Evolutionary conservation across 30 jellyfish, hydroid and myxozoan genomes (phyloP), one percentile per base, ranked within the genome.

Genomic region (Mastigias papua): DNA sequence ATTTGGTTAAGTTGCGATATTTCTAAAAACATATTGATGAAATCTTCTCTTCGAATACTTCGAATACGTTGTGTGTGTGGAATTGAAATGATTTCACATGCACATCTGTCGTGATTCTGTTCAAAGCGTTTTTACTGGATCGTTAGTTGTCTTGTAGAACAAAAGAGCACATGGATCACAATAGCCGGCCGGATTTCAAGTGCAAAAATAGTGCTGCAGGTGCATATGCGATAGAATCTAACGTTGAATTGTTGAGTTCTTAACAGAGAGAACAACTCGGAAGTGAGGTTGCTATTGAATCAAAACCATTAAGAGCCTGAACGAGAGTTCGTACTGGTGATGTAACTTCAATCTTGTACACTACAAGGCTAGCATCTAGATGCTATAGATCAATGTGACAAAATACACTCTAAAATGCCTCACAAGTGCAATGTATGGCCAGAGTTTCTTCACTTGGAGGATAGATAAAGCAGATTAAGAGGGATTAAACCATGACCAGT

Each of bases 91-190:
- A 69, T 82, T 82, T 82, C 62, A 50, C 83, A 68, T 67, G 76
- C 58, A 46, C 91, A 82, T 82, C 91, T 82, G 91, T 68, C 83
- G 64, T 70, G 67, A 66, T 82, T 37, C 84, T 42, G 83, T 69
- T 68, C 69, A 48, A 48, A 58, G 85, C 62, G 30, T 46, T 82
- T 54, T 50, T 68, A 82, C 91, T 82, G 91, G 91, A 70, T 82
- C 66, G 42, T 82, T 66, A 19, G 57, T 62, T 62, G 75, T 61
- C 76, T 46, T 77, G 64, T 26, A 50, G 15, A 50, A 82, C 91
- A 82, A 82, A 65, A 27, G 84, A 27, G 25, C 81, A 17, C 81
- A 21, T 70, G 84, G 58, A 48, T 48, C 32, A 68, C 80, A 82
- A 62, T 50, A 49, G 73, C 17, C 34, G 73, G 64, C 73, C 65